phyloP scores from a whole-genome alignment of 1,140 invertebrate genomes.

The Cataglyphis hispanica region DNA sequence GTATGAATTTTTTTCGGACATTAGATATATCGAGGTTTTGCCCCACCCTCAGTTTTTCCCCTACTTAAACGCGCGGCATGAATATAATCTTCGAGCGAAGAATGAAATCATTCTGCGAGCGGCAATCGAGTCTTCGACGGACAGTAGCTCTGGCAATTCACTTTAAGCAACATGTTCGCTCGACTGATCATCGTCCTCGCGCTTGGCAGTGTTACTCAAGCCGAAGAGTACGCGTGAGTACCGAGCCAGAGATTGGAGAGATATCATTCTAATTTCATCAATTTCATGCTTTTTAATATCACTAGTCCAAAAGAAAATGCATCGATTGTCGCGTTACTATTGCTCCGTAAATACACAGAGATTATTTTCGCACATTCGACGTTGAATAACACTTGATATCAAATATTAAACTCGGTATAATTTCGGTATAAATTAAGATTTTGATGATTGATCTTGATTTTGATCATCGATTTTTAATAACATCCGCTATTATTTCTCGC shows the following conservation, averaged over 20 bases:
- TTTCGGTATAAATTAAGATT: not conserved
- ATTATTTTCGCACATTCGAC: not conserved
- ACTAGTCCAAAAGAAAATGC: not conserved
- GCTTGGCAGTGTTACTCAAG: conserved; percentile 50
- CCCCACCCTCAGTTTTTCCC: conserved; percentile 64
- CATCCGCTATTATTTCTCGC: not conserved
- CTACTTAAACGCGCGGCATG: conserved; percentile 29
- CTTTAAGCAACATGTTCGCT: conserved; percentile 72
- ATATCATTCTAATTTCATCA: not conserved
- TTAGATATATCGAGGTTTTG: conserved; percentile 7
- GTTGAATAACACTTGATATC: not conserved
- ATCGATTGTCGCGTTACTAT: not conserved
- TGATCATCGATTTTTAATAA: not conserved
- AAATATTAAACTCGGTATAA: not conserved
- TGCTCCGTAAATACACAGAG: not conserved
- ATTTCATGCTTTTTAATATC: not conserved
- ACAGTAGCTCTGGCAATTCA: conserved; percentile 62
- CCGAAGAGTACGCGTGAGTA: conserved; percentile 63
- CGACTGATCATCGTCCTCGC: conserved; percentile 64
- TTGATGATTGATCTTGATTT: not conserved
- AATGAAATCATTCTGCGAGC: conserved; percentile 74
- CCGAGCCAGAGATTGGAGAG: not conserved
- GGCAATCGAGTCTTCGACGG: conserved; percentile 64
- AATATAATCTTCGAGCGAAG: conserved; percentile 45
- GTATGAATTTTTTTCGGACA: not conserved